Conservation (phyloP, 1,140 invertebrate species). For the Trichonephila clavipes region DNA sequence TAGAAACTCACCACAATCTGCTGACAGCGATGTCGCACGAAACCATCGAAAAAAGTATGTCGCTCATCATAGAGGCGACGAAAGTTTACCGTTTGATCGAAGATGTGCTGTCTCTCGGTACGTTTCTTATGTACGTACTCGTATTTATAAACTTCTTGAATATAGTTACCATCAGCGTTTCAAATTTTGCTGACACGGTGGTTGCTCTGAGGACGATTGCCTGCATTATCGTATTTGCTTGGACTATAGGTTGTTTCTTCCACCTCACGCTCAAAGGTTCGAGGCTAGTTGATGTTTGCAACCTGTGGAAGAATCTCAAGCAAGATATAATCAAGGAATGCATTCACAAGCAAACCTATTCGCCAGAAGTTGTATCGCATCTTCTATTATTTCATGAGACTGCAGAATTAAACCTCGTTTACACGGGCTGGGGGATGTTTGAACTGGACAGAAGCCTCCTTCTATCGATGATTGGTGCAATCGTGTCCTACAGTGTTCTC, state of each 20-base stretch:
- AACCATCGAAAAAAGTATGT: neutral
- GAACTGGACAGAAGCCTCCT: neutral
- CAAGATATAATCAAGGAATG: neutral
- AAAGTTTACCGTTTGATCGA: slow-evolving; percentile 19
- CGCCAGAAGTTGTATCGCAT: neutral
- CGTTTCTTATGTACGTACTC: neutral
- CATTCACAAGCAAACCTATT: neutral
- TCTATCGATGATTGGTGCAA: neutral
- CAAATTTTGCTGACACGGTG: neutral
- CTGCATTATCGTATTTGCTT: neutral
- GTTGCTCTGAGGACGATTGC: neutral
- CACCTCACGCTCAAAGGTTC: neutral
- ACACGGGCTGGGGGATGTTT: slow-evolving; percentile 20
- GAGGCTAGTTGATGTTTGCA: neutral
- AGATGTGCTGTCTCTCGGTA: neutral
- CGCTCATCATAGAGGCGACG: neutral
- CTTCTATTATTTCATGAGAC: neutral
- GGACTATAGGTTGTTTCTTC: neutral
- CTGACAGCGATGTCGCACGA: neutral
- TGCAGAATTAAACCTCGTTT: neutral
- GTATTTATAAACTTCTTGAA: slow-evolving; percentile 21
- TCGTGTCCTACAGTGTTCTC: slow-evolving; percentile 7
- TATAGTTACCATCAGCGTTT: neutral
- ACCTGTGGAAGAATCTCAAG: neutral
- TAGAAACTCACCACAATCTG: neutral